Conservation (phyloP, 2,888 invertebrate species). For the Drosophila fungiperda region DNA sequence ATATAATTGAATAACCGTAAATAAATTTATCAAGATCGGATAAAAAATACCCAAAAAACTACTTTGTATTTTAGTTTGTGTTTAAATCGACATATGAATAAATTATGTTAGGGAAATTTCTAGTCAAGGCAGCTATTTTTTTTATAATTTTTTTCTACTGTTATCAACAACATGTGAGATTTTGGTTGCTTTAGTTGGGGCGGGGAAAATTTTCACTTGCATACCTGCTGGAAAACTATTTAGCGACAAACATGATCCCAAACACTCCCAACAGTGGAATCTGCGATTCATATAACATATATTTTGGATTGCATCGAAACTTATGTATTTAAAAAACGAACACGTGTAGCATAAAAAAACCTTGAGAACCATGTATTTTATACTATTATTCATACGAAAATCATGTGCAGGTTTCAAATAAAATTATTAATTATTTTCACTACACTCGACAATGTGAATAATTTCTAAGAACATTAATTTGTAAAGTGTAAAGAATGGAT, state of each 20-base stretch:
- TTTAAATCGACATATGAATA: neutral
- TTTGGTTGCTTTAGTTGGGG: neutral
- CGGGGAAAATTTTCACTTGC: constrained; percentile 1
- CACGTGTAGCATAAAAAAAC: neutral
- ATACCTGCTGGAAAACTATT: constrained; percentile 9
- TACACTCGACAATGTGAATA: neutral
- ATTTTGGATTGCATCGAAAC: constrained; percentile 15
- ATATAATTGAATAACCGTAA: neutral
- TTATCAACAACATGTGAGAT: constrained; percentile 54
- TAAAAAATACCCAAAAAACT: neutral
- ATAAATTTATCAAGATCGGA: neutral
- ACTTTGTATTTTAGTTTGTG: neutral
- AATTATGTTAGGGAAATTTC: neutral
- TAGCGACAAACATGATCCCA: neutral
- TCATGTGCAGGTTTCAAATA: neutral
- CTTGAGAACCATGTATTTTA: neutral
- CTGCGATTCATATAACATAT: constrained; percentile 1
- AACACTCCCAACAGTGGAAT: neutral
- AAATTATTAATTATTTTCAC: neutral
- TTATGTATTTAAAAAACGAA: neutral
- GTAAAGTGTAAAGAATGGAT: neutral
- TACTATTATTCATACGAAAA: neutral
- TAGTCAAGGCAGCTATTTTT: neutral
- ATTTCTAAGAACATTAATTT: neutral
- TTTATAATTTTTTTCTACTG: constrained; percentile 14